Evolutionary conservation across 2,888 invertebrate genomes (phyloP).

Genomic region (Antitype chi): DNA sequence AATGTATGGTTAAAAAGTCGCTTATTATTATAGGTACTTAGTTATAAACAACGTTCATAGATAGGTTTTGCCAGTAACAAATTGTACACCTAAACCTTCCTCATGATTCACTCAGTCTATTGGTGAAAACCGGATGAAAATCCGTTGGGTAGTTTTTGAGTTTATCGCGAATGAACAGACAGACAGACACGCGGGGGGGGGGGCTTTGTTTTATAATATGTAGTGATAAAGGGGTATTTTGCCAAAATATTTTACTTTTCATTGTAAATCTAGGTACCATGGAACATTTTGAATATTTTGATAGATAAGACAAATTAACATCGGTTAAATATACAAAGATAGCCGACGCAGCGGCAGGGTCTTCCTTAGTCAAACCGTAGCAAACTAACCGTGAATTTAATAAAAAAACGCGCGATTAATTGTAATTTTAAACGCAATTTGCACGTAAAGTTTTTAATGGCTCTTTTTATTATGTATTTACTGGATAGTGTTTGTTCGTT

Average conservation of each 20-base stretch:
- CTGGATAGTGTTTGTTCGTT: not conserved
- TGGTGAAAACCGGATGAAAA: too few species aligned
- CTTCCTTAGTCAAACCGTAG: slow-evolving; percentile 25
- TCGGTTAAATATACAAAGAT: not conserved
- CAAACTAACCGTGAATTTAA: slow-evolving; percentile 41
- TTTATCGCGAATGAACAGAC: too few species aligned
- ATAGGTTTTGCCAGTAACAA: too few species aligned
- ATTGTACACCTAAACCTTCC: too few species aligned
- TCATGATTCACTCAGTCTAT: too few species aligned
- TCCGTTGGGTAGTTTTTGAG: too few species aligned
- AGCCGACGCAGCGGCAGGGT: not conserved
- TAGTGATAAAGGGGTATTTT: too few species aligned
- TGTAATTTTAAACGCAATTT: slow-evolving; percentile 41
- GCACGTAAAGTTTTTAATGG: slow-evolving; percentile 4
- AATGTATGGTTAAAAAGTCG: too few species aligned
- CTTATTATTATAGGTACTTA: too few species aligned
- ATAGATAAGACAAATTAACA: not conserved
- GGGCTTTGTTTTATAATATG: too few species aligned
- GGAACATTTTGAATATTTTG: not conserved
- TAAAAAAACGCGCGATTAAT: slow-evolving; percentile 30
- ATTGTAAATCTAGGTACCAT: not conserved
- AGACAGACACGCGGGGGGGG: too few species aligned
- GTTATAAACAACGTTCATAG: too few species aligned
- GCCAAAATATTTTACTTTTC: not conserved
- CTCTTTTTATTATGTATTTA: not conserved